Conservation (phyloP, 2,113 vertebrate genomes). For the Sigmodon hispidus region DNA sequence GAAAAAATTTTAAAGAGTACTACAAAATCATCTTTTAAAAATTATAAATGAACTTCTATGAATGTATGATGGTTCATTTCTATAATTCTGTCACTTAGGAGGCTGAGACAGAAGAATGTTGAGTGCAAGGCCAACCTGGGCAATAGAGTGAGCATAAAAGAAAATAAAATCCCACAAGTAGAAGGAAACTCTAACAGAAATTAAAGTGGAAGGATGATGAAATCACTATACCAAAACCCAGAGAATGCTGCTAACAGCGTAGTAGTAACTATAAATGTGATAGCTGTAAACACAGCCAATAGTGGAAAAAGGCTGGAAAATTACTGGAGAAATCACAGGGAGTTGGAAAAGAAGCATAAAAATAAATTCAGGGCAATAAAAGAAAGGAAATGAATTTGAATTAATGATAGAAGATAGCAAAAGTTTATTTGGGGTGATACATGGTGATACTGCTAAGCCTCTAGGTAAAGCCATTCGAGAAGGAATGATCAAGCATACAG, state of each 20-base stretch:
- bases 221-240: not conserved
- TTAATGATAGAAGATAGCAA: not conserved
- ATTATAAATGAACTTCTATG: slow-evolving; percentile 45
- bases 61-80: not conserved
- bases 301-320: not conserved
- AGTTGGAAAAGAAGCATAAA: slow-evolving; percentile 12
- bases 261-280: not conserved
- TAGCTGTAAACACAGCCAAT: not conserved
- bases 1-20: not conserved
- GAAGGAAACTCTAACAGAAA: not conserved
- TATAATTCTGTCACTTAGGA: not conserved
- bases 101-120: not conserved
- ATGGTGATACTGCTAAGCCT: slow-evolving; percentile 14
- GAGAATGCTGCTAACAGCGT: not conserved
- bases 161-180: not conserved
- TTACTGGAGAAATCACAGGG: not conserved
- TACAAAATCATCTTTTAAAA: not conserved
- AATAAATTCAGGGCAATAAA: slow-evolving; percentile 13
- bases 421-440: not conserved
- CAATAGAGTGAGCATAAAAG: not conserved
- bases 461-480: not conserved
- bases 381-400: slow-evolving; percentile 2
- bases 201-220: not conserved
- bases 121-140: not conserved
- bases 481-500: not conserved